These are phyloP conservation scores for Manduca sexta DNA, from an alignment of 1,140 invertebrate genomes.

Conservation along the genomic window DNA sequence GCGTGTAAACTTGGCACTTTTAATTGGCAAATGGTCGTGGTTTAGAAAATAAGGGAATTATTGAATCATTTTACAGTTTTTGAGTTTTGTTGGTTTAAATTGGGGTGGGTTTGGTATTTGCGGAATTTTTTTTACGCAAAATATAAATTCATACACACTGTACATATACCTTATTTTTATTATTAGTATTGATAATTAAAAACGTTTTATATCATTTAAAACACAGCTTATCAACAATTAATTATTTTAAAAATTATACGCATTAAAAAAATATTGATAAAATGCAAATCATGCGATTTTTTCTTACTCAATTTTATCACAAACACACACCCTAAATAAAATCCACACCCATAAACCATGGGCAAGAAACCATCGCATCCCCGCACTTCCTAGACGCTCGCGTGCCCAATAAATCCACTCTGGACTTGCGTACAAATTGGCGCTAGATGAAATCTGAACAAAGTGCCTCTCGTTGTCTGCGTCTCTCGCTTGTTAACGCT, in stretches of 20 bases:
- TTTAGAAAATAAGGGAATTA: slow-evolving; percentile 15
- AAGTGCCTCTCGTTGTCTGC: slow-evolving; percentile 29
- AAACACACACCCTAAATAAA: neutral
- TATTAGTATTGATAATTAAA: too few relatives aligned
- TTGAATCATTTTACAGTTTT: slow-evolving; percentile 9
- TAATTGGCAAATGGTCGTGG: slow-evolving; percentile 46
- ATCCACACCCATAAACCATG: neutral
- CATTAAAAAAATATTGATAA: too few relatives aligned
- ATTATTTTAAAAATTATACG: too few relatives aligned
- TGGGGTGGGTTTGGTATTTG: too few relatives aligned
- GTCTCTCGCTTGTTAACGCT: slow-evolving; percentile 43
- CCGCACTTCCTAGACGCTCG: slow-evolving; percentile 22
- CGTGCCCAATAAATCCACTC: slow-evolving; percentile 56
- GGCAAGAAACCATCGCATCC: slow-evolving; percentile 9
- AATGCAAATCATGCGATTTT: too few relatives aligned
- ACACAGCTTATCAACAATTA: too few relatives aligned
- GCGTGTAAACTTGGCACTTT: slow-evolving; percentile 38
- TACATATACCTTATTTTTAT: too few relatives aligned
- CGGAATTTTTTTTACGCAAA: too few relatives aligned
- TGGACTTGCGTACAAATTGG: slow-evolving; percentile 61
- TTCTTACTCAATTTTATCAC: too few relatives aligned
- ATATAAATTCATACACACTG: too few relatives aligned
- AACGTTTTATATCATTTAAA: too few relatives aligned
- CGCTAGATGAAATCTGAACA: slow-evolving; percentile 46
- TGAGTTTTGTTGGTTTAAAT: neutral